A percentile compares a stretch with the other conserved stretches of the same genome.
phyloP scores from a whole-genome alignment of 2,113 vertebrate species.

The Cyrtonyx montezumae region DNA sequence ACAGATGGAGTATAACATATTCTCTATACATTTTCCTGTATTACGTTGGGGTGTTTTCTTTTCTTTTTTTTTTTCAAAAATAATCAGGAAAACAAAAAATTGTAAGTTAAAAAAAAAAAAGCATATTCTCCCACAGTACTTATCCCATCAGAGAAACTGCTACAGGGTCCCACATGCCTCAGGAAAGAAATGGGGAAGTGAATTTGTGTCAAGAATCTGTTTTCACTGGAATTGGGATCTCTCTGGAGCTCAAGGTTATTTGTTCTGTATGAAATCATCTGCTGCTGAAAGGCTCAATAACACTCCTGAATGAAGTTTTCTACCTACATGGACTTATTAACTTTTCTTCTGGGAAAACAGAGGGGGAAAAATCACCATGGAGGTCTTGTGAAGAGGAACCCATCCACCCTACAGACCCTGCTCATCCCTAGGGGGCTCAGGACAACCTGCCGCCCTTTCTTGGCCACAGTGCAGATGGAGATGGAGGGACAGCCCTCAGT shows the following conservation, averaged over 20 bases:
- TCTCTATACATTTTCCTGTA: not conserved
- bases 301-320: not conserved
- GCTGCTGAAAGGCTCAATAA: not conserved
- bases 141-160: not conserved
- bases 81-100: not conserved
- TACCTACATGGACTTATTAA: not conserved
- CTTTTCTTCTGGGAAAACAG: not conserved
- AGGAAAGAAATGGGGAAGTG: not conserved
- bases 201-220: not conserved
- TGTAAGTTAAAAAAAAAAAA: not conserved
- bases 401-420: not conserved
- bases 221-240: not conserved
- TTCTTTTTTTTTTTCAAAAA: not conserved
- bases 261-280: not conserved
- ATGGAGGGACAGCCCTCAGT: not conserved
- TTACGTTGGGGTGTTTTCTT: too few species aligned
- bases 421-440: not conserved
- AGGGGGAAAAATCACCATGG: rapidly evolving
- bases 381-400: not conserved
- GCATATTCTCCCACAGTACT: not conserved
- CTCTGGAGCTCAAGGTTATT: not conserved
- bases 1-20: not conserved
- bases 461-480: rapidly evolving
- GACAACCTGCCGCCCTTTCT: not conserved
- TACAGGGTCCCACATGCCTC: not conserved